Conservation (phyloP, 2,888 invertebrate species). For the Polydrusus pterygomalis region DNA sequence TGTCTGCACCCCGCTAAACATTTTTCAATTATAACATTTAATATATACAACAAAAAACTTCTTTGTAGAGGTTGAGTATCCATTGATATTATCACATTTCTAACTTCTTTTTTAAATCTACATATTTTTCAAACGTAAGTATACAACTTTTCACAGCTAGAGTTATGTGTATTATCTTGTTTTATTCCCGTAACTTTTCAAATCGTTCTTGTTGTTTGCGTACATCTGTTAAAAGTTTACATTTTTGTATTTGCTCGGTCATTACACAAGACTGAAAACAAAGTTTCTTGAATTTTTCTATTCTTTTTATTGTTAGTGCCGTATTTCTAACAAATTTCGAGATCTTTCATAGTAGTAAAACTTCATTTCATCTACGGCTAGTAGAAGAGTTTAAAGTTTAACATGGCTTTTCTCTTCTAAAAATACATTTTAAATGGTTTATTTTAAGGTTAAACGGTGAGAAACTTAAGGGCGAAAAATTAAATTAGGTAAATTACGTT, state of each 20-base stretch:
- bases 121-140: too few species aligned
- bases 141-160: background rate
- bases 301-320: background rate
- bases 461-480: background rate
- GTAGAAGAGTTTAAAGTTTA: background rate
- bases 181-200: background rate
- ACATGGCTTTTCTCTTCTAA: background rate
- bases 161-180: background rate
- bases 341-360: constrained; percentile 11
- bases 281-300: constrained; percentile 7
- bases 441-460: background rate
- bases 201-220: background rate
- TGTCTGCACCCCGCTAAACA: too few species aligned
- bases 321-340: constrained; percentile 3
- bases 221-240: constrained; percentile 33
- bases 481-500: too few species aligned
- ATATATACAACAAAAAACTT: too few species aligned
- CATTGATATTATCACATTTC: too few species aligned
- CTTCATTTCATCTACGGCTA: background rate
- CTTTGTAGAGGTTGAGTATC: too few species aligned
- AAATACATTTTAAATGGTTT: background rate
- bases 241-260: constrained; percentile 24
- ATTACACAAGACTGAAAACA: constrained; percentile 14
- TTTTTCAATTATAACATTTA: too few species aligned
- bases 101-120: too few species aligned